Evolutionary conservation across 2,797 vertebrate genomes (phyloP).

Genomic region (Danio tinwini): DNA sequence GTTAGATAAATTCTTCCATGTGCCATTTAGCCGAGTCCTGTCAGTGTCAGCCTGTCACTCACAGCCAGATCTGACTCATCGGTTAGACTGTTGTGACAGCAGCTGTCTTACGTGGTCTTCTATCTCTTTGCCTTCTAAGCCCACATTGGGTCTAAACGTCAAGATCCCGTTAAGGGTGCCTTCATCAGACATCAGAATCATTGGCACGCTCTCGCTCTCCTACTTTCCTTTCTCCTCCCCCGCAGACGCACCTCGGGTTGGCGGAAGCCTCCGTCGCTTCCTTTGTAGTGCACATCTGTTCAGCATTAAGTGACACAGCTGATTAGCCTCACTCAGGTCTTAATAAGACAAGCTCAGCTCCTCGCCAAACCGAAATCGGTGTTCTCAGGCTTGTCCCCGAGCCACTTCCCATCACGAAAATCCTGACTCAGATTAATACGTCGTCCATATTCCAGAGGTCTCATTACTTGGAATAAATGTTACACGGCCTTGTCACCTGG

Average conservation of each 20-base stretch:
- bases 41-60: slow-evolving; percentile 75
- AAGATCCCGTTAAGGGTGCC: slow-evolving; percentile 73
- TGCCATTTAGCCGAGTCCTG: slow-evolving; percentile 75
- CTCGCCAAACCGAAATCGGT: slow-evolving; percentile 37
- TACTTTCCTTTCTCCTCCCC: slow-evolving; percentile 61
- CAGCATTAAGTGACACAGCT: slow-evolving; percentile 78
- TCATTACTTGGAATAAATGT: slow-evolving; percentile 49
- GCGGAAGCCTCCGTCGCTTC: slow-evolving; percentile 66
- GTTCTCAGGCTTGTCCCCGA: slow-evolving; percentile 28
- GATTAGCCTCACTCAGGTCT: slow-evolving; percentile 80
- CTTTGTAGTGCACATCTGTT: slow-evolving; percentile 80
- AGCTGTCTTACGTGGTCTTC: slow-evolving; percentile 75
- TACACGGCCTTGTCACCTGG: slow-evolving; percentile 45
- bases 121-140: slow-evolving; percentile 74
- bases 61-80: slow-evolving; percentile 73
- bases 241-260: slow-evolving; percentile 75
- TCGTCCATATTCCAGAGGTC: slow-evolving; percentile 45
- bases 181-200: slow-evolving; percentile 77
- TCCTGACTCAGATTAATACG: slow-evolving; percentile 39
- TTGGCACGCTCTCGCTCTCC: slow-evolving; percentile 53
- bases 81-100: slow-evolving; percentile 78
- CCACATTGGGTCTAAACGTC: slow-evolving; percentile 74
- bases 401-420: slow-evolving; percentile 34
- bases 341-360: slow-evolving; percentile 76
- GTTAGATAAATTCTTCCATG: slow-evolving; percentile 79